phyloP scores from a whole-genome alignment of 2,888 invertebrate species.

The Apantesis nais region DNA sequence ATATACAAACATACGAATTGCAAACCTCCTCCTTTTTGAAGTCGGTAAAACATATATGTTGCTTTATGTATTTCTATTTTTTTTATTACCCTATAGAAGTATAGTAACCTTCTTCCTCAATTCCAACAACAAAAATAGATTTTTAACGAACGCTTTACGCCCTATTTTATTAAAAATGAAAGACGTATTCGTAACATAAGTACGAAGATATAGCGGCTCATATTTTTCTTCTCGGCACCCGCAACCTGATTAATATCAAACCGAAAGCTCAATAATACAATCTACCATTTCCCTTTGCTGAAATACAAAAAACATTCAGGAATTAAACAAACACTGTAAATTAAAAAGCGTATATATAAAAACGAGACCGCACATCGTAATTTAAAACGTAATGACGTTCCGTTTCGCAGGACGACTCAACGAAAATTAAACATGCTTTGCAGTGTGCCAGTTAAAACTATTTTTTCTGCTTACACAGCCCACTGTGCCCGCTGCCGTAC shows the following conservation, averaged over 20 bases:
- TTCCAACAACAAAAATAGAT: not conserved
- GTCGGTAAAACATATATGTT: too few species aligned
- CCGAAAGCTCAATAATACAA: slow-evolving; percentile 22
- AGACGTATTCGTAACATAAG: not conserved
- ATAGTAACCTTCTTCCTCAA: not conserved
- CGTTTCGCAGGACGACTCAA: slow-evolving; percentile 82
- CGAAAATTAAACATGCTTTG: slow-evolving; percentile 84
- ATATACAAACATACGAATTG: too few species aligned
- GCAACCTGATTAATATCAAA: slow-evolving; percentile 9
- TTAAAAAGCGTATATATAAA: slow-evolving; percentile 75
- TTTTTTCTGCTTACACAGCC: slow-evolving; percentile 79
- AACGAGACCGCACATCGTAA: slow-evolving; percentile 77
- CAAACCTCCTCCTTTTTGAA: too few species aligned
- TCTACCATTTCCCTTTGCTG: slow-evolving; percentile 26
- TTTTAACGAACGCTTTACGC: not conserved
- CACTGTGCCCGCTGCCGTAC: slow-evolving; percentile 66
- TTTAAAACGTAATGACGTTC: slow-evolving; percentile 85
- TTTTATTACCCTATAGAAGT: too few species aligned
- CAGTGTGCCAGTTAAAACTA: slow-evolving; percentile 84
- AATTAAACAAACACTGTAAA: slow-evolving; percentile 74
- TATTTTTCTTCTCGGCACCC: not conserved
- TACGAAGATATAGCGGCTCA: not conserved
- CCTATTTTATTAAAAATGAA: not conserved
- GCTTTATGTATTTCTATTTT: too few species aligned
- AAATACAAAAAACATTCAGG: slow-evolving; percentile 48